Conservation (phyloP, 2,888 invertebrate species). For the Cyclophora punctaria region DNA sequence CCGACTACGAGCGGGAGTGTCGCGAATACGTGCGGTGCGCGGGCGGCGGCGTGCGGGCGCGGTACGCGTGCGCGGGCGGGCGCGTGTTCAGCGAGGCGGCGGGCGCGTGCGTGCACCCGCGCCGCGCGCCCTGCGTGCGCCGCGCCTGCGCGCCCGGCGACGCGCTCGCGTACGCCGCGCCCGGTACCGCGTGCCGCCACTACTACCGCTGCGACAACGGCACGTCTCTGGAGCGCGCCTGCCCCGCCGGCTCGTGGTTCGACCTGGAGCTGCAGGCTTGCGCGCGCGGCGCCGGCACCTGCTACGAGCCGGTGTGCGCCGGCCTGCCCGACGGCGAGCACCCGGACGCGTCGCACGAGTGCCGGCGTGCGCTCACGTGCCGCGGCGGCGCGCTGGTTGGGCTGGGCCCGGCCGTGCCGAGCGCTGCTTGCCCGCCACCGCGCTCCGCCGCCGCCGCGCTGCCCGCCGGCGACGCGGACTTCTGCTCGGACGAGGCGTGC, state of each 20-base stretch:
- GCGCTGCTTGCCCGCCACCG: constrained; percentile 49
- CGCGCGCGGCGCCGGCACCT: constrained; percentile 69
- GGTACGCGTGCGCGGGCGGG: constrained; percentile 53
- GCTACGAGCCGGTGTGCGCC: constrained; percentile 76
- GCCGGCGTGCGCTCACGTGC: constrained; percentile 68
- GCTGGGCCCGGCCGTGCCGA: constrained; percentile 35
- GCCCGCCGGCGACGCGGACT: constrained; percentile 69
- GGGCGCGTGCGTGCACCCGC: constrained; percentile 54
- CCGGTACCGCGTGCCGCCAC: constrained; percentile 72
- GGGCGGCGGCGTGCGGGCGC: constrained; percentile 37
- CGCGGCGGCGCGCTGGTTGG: constrained; percentile 57
- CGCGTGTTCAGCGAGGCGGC: constrained; percentile 59
- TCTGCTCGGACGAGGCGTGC: constrained; percentile 65
- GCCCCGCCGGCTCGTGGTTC: constrained; percentile 73
- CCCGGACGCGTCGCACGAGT: constrained; percentile 74
- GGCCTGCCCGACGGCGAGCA: constrained; percentile 74
- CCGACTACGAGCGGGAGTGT: constrained; percentile 61
- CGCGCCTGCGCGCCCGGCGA: constrained; percentile 53
- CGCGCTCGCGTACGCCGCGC: constrained; percentile 65
- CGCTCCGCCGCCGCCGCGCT: constrained; percentile 56
- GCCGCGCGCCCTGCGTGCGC: constrained; percentile 51
- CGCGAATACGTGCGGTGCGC: constrained; percentile 62
- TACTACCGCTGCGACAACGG: constrained; percentile 76
- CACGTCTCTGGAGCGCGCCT: constrained; percentile 59
- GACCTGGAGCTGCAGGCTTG: constrained; percentile 71